Conservation (phyloP, 2,888 invertebrate species). For the Troides oblongomaculatus region DNA sequence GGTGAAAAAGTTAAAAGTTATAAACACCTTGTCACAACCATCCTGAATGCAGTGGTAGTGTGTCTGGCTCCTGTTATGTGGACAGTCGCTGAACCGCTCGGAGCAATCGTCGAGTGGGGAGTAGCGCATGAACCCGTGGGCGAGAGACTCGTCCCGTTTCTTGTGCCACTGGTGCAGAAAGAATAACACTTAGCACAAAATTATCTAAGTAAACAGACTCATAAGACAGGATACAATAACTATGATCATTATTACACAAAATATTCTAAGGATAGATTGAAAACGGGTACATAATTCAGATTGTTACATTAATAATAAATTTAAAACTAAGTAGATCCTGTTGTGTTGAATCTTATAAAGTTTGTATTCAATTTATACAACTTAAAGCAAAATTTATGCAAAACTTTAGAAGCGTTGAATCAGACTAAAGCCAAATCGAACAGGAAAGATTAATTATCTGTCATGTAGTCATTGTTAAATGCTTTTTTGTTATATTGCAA, state of each 20-base stretch:
- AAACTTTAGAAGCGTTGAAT: not conserved
- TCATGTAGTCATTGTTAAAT: not conserved
- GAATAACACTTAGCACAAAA: not conserved
- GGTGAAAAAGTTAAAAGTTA: not conserved
- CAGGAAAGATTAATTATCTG: not conserved
- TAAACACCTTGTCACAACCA: conserved; percentile 88
- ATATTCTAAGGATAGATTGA: no score
- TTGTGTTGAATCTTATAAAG: not conserved
- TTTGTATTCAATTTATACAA: not conserved
- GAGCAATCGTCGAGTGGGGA: conserved; percentile 97
- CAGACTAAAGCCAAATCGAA: not conserved
- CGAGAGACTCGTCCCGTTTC: conserved; percentile 97
- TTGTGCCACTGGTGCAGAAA: conserved; percentile 95
- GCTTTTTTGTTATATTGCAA: not conserved
- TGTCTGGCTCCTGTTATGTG: conserved; percentile 95
- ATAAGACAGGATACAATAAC: no score
- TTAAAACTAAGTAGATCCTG: no score
- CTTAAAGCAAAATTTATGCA: not conserved
- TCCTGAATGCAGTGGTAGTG: conserved; percentile 99
- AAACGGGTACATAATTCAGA: no score
- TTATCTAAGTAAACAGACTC: not conserved
- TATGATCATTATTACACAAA: not conserved
- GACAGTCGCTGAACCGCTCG: conserved; percentile 90
- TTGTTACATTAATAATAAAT: no score
- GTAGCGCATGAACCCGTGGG: conserved; percentile 96